Evolutionary conservation across 2,113 vertebrate genomes (phyloP).

Genomic region (Notechis scutatus): DNA sequence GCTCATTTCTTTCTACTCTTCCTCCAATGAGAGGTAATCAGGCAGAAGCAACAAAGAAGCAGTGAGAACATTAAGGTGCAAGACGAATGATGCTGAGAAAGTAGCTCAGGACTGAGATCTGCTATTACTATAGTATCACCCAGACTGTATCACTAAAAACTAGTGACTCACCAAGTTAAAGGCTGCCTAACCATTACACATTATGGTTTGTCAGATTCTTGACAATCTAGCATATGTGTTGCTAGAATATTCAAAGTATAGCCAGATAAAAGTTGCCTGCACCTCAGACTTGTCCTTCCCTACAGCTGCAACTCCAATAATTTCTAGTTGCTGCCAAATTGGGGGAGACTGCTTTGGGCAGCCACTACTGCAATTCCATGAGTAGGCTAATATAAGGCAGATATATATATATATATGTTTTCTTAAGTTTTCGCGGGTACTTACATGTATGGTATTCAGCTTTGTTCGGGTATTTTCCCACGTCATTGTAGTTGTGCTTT

Average conservation of each 20-base stretch:
- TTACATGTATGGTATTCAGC: too few species aligned
- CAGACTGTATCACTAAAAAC: not conserved
- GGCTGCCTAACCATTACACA: not conserved
- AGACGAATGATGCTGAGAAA: not conserved
- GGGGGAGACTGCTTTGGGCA: not conserved
- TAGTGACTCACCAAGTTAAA: not conserved
- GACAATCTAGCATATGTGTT: too few species aligned
- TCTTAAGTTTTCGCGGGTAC: too few species aligned
- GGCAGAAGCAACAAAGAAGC: not conserved
- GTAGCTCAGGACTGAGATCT: not conserved
- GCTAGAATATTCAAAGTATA: not conserved
- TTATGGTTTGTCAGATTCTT: too few species aligned
- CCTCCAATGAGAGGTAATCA: not conserved
- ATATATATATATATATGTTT: too few species aligned
- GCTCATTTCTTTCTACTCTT: not conserved
- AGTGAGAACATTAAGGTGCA: not conserved
- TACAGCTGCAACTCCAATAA: not conserved
- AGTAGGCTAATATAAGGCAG: conserved; percentile 10
- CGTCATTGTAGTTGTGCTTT: too few species aligned
- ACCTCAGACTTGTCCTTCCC: not conserved
- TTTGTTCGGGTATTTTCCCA: too few species aligned
- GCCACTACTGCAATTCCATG: conserved; percentile 7
- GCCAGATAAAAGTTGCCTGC: not conserved
- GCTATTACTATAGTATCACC: not conserved
- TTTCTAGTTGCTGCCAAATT: not conserved